These are phyloP conservation scores for Synergus japonicus DNA, from an alignment of 2,888 invertebrate genomes.

Conservation along the genomic window DNA sequence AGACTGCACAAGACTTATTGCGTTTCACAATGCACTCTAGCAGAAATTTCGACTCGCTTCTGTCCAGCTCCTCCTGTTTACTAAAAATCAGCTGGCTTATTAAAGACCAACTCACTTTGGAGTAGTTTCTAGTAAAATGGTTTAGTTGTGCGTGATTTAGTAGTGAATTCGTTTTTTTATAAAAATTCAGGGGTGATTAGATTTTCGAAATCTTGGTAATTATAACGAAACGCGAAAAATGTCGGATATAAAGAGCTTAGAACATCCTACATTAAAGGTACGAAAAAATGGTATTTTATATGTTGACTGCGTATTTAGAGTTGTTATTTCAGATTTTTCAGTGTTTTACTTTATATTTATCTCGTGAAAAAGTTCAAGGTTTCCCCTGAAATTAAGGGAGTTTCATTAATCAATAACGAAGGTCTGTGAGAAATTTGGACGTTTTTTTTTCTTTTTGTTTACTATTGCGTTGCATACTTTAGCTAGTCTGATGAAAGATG, in stretches of 20 bases:
- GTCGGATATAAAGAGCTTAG: slow-evolving; percentile 96
- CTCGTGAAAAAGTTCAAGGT: background rate
- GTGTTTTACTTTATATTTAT: background rate
- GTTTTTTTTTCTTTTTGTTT: background rate
- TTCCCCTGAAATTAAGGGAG: background rate
- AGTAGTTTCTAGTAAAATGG: background rate
- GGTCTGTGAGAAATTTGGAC: background rate
- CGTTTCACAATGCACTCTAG: background rate
- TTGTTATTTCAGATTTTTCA: background rate
- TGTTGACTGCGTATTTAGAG: background rate
- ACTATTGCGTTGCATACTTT: background rate
- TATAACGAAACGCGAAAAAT: slow-evolving; percentile 77
- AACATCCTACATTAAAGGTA: slow-evolving; percentile 97
- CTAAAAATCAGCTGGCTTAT: slow-evolving; percentile 44
- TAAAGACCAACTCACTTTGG: slow-evolving; percentile 41
- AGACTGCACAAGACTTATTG: background rate
- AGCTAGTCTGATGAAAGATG: background rate
- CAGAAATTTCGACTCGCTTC: slow-evolving; percentile 41
- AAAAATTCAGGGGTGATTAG: background rate
- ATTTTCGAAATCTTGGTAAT: slow-evolving; percentile 13
- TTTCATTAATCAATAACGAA: background rate
- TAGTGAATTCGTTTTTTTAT: slow-evolving; percentile 5
- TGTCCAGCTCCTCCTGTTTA: slow-evolving; percentile 30
- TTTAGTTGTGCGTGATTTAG: background rate
- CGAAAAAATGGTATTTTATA: slow-evolving; percentile 41